Percentiles rank a stretch among this genome's conserved stretches.
phyloP scores from a whole-genome alignment of 2,797 vertebrate species.

The Bufotes viridis region DNA sequence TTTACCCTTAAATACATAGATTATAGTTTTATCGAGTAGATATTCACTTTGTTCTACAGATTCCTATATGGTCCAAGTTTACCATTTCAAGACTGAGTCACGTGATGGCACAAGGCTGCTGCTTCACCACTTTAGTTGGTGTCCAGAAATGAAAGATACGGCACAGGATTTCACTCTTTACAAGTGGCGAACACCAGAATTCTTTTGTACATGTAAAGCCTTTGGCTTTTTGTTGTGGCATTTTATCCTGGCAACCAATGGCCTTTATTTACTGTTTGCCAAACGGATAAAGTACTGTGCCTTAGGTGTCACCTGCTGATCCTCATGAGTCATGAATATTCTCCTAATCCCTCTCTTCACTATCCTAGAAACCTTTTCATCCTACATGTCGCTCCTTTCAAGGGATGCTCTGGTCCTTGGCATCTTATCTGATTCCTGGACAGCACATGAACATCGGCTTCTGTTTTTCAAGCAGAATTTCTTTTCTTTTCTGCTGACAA shows the following conservation, averaged over 20 bases:
- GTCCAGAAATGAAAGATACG: slow-evolving; percentile 84
- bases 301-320: slow-evolving; percentile 91
- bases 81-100: slow-evolving; percentile 69
- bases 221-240: slow-evolving; percentile 79
- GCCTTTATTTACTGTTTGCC: slow-evolving; percentile 87
- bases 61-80: not conserved
- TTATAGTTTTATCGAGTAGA: not conserved
- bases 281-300: slow-evolving; percentile 88
- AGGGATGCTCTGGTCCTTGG: slow-evolving; percentile 69
- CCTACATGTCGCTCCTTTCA: slow-evolving; percentile 68
- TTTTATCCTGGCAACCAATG: slow-evolving; percentile 85
- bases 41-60: not conserved
- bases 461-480: slow-evolving; percentile 66
- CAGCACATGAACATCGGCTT: slow-evolving; percentile 73
- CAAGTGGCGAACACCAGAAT: slow-evolving; percentile 72
- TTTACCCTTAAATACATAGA: not conserved
- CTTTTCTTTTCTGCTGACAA: slow-evolving; percentile 65
- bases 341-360: slow-evolving; percentile 87
- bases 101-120: slow-evolving; percentile 96
- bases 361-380: slow-evolving; percentile 77
- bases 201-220: slow-evolving; percentile 66
- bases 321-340: slow-evolving; percentile 90
- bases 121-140: slow-evolving; percentile 79
- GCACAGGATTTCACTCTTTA: slow-evolving; percentile 73
- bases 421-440: slow-evolving; percentile 75